phyloP scores from a whole-genome alignment of 2,797 vertebrate genomes.

The Sebastes iracundus region DNA sequence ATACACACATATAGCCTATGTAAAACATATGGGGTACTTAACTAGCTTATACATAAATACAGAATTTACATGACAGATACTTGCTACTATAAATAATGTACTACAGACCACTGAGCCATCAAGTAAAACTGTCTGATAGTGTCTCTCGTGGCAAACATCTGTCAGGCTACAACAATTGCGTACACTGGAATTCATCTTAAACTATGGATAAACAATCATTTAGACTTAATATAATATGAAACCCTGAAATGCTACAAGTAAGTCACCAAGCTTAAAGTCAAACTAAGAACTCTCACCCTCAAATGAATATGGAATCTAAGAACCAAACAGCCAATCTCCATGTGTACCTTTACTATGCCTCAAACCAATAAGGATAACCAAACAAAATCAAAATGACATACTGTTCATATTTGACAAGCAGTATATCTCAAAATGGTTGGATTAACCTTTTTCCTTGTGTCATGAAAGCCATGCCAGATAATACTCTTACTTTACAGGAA shows the following conservation, averaged over 20 bases:
- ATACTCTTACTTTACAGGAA: slow-evolving; percentile 30
- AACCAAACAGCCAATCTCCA: slow-evolving; percentile 29
- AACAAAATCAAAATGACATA: slow-evolving; percentile 60
- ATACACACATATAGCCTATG: not conserved
- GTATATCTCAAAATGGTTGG: slow-evolving; percentile 55
- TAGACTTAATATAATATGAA: not conserved
- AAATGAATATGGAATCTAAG: slow-evolving; percentile 5
- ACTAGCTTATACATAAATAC: not conserved
- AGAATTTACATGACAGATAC: not conserved
- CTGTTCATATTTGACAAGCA: slow-evolving; percentile 70
- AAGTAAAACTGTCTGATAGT: not conserved
- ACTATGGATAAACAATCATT: not conserved
- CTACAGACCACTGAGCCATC: not conserved
- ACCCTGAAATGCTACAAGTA: not conserved
- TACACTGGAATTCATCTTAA: not conserved
- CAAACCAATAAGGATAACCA: slow-evolving; percentile 62
- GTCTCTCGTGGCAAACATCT: not conserved
- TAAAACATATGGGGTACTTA: not conserved
- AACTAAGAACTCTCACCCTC: slow-evolving; percentile 6
- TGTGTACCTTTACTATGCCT: slow-evolving; percentile 30
- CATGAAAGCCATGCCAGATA: slow-evolving; percentile 37
- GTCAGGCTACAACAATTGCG: no score
- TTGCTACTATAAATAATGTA: not conserved
- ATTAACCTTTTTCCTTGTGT: slow-evolving; percentile 71
- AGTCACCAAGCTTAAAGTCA: not conserved